Conservation (phyloP, 2,113 vertebrate species). For the Colius striatus region DNA sequence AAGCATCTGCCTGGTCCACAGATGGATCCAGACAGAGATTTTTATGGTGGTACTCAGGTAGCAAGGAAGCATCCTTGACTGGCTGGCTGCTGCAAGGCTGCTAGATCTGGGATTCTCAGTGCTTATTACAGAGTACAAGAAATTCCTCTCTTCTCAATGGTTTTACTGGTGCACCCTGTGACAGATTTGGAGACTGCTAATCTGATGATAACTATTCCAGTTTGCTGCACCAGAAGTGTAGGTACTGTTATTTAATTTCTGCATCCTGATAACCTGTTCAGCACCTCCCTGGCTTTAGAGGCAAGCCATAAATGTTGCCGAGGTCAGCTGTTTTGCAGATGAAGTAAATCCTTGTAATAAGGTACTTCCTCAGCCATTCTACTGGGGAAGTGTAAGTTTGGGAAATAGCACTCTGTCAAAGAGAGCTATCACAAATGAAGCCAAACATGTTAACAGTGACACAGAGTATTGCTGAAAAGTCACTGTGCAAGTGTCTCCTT, state of each 20-base stretch:
- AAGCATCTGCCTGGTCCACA: not conserved
- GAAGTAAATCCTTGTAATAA: not conserved
- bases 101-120: not conserved
- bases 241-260: not conserved
- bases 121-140: not conserved
- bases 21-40: not conserved
- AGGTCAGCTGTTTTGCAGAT: not conserved
- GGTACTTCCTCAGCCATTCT: not conserved
- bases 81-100: not conserved
- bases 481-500: not conserved
- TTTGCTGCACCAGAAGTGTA: not conserved
- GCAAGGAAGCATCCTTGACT: not conserved
- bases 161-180: not conserved
- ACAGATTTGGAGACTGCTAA: not conserved
- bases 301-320: not conserved
- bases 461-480: not conserved
- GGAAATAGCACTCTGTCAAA: not conserved
- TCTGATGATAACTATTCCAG: not conserved
- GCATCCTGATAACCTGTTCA: not conserved
- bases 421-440: not conserved
- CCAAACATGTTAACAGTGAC: not conserved
- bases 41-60: not conserved
- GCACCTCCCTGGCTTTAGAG: not conserved
- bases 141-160: not conserved
- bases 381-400: not conserved